phyloP scores from a whole-genome alignment of 35 echinoderm and acorn worm species.

The Nesometra sesokonis region DNA sequence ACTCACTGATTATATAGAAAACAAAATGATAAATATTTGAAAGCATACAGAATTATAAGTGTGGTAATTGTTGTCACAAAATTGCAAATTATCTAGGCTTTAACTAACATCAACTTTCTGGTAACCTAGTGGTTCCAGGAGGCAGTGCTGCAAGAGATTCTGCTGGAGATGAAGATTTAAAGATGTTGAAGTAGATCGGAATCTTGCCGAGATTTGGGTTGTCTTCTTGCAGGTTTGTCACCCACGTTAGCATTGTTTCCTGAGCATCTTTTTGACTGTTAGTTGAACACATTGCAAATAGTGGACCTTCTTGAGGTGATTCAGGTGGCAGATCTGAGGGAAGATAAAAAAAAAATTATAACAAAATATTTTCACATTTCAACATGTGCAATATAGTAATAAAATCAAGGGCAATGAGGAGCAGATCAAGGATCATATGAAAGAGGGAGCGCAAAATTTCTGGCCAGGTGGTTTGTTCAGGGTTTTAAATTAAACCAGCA shows the following conservation, averaged over 20 bases:
- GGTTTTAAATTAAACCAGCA: background rate
- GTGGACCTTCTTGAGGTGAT: conserved; percentile 45
- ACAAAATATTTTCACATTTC: too few relatives aligned
- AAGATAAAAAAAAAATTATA: background rate
- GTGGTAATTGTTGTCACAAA: too few relatives aligned
- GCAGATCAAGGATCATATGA: too few relatives aligned
- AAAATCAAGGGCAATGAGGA: too few relatives aligned
- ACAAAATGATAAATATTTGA: too few relatives aligned
- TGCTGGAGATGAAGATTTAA: conserved; percentile 8
- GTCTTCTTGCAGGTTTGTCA: conserved; percentile 62
- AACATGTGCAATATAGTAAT: too few relatives aligned
- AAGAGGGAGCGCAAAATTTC: too few relatives aligned
- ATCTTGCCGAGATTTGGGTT: conserved; percentile 81
- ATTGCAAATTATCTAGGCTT: too few relatives aligned
- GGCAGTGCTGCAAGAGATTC: background rate
- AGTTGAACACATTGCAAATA: conserved; percentile 90
- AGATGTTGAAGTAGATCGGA: conserved; percentile 80
- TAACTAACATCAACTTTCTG: background rate
- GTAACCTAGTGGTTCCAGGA: background rate
- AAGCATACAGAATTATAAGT: too few relatives aligned
- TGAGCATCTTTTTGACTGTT: conserved; percentile 14
- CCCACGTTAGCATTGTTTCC: conserved; percentile 47
- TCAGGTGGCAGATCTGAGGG: background rate
- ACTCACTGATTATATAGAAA: too few relatives aligned
- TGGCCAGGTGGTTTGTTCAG: too few relatives aligned